These are phyloP conservation scores for Meda fulgida DNA, from an alignment of 2,797 vertebrate species.

Conservation along the genomic window DNA sequence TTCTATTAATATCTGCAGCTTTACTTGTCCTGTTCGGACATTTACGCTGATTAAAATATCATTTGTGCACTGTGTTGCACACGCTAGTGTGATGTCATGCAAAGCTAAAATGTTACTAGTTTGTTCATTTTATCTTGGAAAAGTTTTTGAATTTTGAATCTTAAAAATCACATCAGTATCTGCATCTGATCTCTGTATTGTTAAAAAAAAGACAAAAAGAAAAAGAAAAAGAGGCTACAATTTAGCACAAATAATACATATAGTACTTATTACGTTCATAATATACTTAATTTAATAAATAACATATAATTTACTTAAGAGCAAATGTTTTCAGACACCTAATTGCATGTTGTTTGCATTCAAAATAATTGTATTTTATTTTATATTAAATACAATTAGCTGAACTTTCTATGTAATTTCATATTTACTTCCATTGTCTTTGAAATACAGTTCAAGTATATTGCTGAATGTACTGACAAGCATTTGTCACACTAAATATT, in stretches of 20 bases:
- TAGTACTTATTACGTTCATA: not conserved
- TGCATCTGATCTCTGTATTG: not conserved
- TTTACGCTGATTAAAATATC: conserved; percentile 27
- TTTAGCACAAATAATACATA: not conserved
- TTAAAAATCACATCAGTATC: not conserved
- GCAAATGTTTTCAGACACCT: not conserved
- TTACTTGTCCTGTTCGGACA: conserved; percentile 53
- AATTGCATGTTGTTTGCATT: too few relatives aligned
- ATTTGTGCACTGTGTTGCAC: not conserved
- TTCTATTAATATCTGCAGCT: conserved; percentile 61
- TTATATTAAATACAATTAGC: not conserved
- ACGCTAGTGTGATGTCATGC: not conserved
- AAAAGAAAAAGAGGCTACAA: not conserved
- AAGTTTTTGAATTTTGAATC: not conserved
- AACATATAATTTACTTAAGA: too few relatives aligned
- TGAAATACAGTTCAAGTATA: not conserved
- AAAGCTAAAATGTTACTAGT: not conserved
- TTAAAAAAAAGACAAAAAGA: too few relatives aligned
- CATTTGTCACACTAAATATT: not conserved
- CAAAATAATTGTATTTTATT: too few relatives aligned
- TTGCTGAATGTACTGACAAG: not conserved
- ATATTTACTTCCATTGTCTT: not conserved
- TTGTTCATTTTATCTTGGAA: not conserved
- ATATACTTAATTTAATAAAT: not conserved
- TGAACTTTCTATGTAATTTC: not conserved